phyloP scores from a whole-genome alignment of 1,140 invertebrate species.

The Lucilia cuprina region DNA sequence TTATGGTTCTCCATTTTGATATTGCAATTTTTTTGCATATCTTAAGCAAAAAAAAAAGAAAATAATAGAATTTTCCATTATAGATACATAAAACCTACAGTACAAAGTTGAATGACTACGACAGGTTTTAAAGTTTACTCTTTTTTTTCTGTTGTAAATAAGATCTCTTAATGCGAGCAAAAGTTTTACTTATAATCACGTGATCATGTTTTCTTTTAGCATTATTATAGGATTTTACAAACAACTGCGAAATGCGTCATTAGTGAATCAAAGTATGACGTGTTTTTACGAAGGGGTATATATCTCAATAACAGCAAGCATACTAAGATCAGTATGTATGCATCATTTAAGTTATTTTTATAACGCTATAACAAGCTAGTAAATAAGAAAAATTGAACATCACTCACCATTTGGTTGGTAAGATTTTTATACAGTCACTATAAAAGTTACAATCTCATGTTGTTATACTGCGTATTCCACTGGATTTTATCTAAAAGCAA shows the following conservation, averaged over 20 bases:
- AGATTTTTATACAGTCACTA: too few relatives aligned
- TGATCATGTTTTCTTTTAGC: not conserved
- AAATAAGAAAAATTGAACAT: too few relatives aligned
- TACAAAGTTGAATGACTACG: not conserved
- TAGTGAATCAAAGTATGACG: not conserved
- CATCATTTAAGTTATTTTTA: not conserved
- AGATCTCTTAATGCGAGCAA: not conserved
- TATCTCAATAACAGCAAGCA: not conserved
- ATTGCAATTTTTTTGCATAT: too few relatives aligned
- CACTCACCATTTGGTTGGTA: too few relatives aligned
- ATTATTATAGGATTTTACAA: not conserved
- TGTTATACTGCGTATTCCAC: conserved; percentile 38
- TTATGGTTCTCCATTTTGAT: too few relatives aligned
- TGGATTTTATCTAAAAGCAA: conserved; percentile 36
- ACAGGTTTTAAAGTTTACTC: not conserved
- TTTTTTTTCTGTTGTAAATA: not conserved
- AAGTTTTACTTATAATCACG: not conserved
- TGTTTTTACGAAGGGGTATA: not conserved
- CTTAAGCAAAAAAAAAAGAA: not conserved
- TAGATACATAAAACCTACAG: not conserved
- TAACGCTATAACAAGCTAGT: too few relatives aligned
- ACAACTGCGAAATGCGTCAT: not conserved
- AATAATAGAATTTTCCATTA: not conserved
- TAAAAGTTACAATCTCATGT: not conserved
- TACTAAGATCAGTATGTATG: not conserved